Evolutionary conservation across 2,113 vertebrate species (phyloP), one percentile per base, ranked within the genome.

Genomic region (Ascaphus truei): DNA sequence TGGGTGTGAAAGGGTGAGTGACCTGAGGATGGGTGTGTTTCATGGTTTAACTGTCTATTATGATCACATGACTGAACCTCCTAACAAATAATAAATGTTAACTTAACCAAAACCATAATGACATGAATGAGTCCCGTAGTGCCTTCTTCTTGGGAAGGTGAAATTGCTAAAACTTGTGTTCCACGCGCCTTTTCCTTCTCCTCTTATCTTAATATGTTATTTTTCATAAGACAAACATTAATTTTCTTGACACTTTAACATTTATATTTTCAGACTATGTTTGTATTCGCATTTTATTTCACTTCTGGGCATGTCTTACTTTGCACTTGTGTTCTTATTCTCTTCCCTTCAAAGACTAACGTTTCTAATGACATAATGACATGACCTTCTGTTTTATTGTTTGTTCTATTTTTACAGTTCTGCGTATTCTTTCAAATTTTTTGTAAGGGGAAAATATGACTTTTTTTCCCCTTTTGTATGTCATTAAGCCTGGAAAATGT

Each of bases 211-310:
- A 6, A 2, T 4, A 2, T 4, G 7, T 30, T 27, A 37, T 52
- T 12, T 39, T 29, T 41, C 18, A 29, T 22, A n/a, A 52, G 13
- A 31, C 33, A 29, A 3, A 0, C n/a, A 51, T 64, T 36, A 13
- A 64, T 64, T 64, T 16, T 13, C 22, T 15, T 62, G 59, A 51
- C 62, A 53, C 48, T 52, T 15, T 31, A 36, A 18, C 31, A 51
- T 23, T 51, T 36, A 36, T 37, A 20, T 20, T n/a, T 20, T 18
- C 9, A 34, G 30, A 2, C n/a, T 36, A n/a, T 7, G 15, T 37
- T 50, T 63, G 34, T 53, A 37, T 64, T 37, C 52, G 51, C 62
- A 64, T 52, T 64, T n/a, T 25, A 52, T 64, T 52, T 52, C 23
- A 27, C 20, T 18, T 16, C 25, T 52, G 36, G 47, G 27, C 48